A percentile compares a stretch with the other conserved stretches of the same genome.
Evolutionary conservation across 64 coral and sea anemone genomes (phyloP).

Genomic region (Cladopsammia gracilis): DNA sequence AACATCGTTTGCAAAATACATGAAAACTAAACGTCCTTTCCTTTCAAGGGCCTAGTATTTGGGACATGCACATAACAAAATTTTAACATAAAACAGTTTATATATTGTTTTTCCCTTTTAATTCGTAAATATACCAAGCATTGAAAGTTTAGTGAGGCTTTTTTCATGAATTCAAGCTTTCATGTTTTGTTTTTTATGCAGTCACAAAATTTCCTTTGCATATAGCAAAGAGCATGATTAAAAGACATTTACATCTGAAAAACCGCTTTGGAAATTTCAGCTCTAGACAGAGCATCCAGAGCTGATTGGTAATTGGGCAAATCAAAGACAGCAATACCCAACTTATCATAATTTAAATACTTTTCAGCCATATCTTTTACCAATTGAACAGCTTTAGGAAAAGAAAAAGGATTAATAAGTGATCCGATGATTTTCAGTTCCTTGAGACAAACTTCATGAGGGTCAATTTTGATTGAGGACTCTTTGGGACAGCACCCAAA

Average conservation of each 20-base stretch:
- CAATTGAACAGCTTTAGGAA: constrained; percentile 79
- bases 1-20: no score
- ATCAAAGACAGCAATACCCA: constrained; percentile 79
- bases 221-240: no score
- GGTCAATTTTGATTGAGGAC: constrained; percentile 75
- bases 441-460: constrained; percentile 74
- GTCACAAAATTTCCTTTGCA: no score
- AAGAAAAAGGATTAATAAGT: constrained; percentile 82
- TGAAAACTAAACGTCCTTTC: no score
- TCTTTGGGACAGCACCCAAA: constrained; percentile 78
- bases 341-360: constrained; percentile 81
- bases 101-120: no score
- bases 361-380: constrained; percentile 82
- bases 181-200: no score
- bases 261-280: constrained; percentile 81
- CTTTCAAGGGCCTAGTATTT: no score
- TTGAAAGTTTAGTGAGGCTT: no score
- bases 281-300: constrained; percentile 64
- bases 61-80: no score
- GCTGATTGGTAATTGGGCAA: constrained; percentile 80
- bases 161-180: no score
- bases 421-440: constrained; percentile 83
- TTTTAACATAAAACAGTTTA: no score
- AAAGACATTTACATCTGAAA: constrained; percentile 63
- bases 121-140: no score